Evolutionary conservation across 2,888 invertebrate genomes (phyloP), one percentile per base, ranked within the genome.

Genomic region (Drosophila conformis): DNA sequence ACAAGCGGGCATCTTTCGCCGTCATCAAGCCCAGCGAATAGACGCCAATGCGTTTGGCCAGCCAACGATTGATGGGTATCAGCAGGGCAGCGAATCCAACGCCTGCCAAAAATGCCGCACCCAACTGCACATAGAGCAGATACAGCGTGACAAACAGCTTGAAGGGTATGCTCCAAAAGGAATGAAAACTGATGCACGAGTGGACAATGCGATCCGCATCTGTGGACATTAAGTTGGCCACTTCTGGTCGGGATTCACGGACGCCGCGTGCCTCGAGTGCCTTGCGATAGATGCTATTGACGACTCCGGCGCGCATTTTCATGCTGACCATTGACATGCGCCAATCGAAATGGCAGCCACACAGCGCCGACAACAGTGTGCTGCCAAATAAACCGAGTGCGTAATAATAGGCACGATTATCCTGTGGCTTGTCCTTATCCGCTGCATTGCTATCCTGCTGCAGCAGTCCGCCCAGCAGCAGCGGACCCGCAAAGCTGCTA

Each of bases 151-250:
- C 96, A 40, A 94, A 94, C 62, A 98, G 94, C 96, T 98, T 93
- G 60, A 92, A 92, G 2, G 99, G 99, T 91, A 99, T 96, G 93
- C 98, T 99, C 99, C 99, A 99, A 81, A 99, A 94, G 7, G 97
- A 96, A 94, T 99, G 99, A 92, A 99, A 99, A 93, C 98, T 98
- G 4, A 98, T 96, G 93, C 98, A 98, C 29, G 99, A 97, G 93
- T 99, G 99, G 0, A 98, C 97, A 80, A 99, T 97, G 81, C 99
- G 95, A 92, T 99, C 98, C 0, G 97, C 97, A 92, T 99, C 99
- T 0, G 98, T 98, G 36, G 98, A 99, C 97, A 99, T 98, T 83
- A 98, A 97, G 93, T 99, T 99, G 2, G 99, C 95, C 67, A 99
- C 96, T 94, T 99, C 97, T 0, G 99, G 99, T 48, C 96, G 94